Evolutionary conservation across 2,888 invertebrate genomes (phyloP), one percentile per base, ranked within the genome.

Genomic region (Volucella inanis): DNA sequence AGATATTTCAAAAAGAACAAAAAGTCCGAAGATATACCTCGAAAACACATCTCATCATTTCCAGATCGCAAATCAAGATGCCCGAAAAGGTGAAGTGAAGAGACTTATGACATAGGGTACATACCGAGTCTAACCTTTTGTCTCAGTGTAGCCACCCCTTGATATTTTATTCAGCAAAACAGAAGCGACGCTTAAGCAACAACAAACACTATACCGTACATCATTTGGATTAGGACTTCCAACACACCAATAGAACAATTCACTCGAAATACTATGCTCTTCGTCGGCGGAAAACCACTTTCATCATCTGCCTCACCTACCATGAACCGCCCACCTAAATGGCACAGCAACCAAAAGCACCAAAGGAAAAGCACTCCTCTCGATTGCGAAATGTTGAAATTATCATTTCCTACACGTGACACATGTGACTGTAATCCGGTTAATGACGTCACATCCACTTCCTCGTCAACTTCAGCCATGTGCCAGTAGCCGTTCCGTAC

Each of bases 341-440:
- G 39, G n/a, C 12, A 65, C 14, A 54, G 31, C 11, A 31, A 4
- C 41, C 22, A 14, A 52, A 52, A 71, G 49, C 50, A 50, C 47
- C 62, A 22, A 15, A 43, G 12, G 22, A 54, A 65, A 57, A 11
- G 22, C 43, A 43, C 68, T 52, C 81, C 43, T 50, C n/a, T 55
- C 22, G 31, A 55, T 77, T 82, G 82, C 61, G 72, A 54, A 76
- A 81, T 76, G 62, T 76, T 55, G 67, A 85, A 81, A 76, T 85
- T 85, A 81, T 74, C 77, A 81, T 85, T 76, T 85, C 62, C 71
- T 67, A 76, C 85, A 85, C 85, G 85, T 85, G 85, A 81, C 85
- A 81, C 85, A 85, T 85, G 85, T 81, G 85, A 81, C 81, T 85
- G 55, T 85, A 81, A 85, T 81, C 85, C 50, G 71, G 49, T 57